Conservation (phyloP, 2,888 invertebrate species). For the Caenorhabditis sp. region DNA sequence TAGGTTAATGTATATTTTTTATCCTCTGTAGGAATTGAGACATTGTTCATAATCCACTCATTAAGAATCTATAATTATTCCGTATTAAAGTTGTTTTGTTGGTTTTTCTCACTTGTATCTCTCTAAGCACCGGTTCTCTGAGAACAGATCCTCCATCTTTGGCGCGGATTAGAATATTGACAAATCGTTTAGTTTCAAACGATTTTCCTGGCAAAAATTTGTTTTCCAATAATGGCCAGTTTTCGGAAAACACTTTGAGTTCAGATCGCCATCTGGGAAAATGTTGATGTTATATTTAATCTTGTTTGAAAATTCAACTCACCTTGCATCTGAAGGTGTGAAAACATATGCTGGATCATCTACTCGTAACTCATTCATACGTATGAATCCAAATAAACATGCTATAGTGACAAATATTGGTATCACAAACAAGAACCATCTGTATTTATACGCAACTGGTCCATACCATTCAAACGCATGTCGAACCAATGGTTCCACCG, state of each 20-base stretch:
- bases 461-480: slow-evolving; percentile 67
- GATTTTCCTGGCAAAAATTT: slow-evolving; percentile 70
- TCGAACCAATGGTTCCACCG: slow-evolving; percentile 63
- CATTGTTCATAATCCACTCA: slow-evolving; percentile 64
- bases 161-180: slow-evolving; percentile 63
- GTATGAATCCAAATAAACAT: slow-evolving; percentile 60
- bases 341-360: slow-evolving; percentile 70
- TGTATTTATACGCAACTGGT: slow-evolving; percentile 43
- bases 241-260: slow-evolving; percentile 62
- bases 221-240: slow-evolving; percentile 69
- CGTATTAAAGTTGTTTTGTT: not conserved
- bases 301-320: not conserved
- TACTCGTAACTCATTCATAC: slow-evolving; percentile 61
- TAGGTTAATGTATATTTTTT: slow-evolving; percentile 65
- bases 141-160: slow-evolving; percentile 67
- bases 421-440: slow-evolving; percentile 61
- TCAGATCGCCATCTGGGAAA: slow-evolving; percentile 65
- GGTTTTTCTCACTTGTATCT: slow-evolving; percentile 39
- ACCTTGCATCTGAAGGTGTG: slow-evolving; percentile 68
- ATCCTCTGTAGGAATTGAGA: slow-evolving; percentile 63
- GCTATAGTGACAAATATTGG: slow-evolving; percentile 58
- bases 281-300: not conserved
- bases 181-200: slow-evolving; percentile 68
- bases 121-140: slow-evolving; percentile 60
- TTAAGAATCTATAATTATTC: slow-evolving; percentile 53